Conservation (phyloP, 2,113 vertebrate genomes). For the Platichthys stellatus region DNA sequence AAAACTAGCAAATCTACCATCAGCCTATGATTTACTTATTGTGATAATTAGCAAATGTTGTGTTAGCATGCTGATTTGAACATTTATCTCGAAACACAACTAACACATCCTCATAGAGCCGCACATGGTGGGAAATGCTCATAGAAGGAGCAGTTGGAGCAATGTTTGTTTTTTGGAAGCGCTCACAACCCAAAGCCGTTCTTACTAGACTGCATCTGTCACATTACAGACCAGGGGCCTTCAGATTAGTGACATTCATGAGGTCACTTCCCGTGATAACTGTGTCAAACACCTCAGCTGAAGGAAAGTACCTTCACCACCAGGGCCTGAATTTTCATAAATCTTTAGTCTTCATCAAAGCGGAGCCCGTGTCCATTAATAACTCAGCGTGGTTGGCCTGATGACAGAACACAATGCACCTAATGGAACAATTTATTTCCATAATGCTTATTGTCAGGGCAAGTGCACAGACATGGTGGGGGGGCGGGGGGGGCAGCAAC, state of each 20-base stretch:
- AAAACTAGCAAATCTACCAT: not conserved
- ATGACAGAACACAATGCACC: constrained; percentile 74
- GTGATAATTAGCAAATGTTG: not conserved
- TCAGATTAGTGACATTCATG: constrained; percentile 22
- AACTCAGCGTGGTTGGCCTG: constrained; percentile 58
- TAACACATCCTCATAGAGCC: not conserved
- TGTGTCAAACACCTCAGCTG: constrained; percentile 7
- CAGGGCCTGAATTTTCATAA: constrained; percentile 68
- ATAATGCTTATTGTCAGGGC: constrained; percentile 74
- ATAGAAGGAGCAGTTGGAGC: not conserved
- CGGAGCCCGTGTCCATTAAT: constrained; percentile 71
- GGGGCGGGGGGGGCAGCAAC: not conserved
- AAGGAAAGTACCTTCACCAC: constrained; percentile 20
- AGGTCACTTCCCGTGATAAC: constrained; percentile 8
- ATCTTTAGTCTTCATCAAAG: constrained; percentile 78
- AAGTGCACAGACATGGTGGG: constrained; percentile 7
- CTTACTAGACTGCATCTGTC: not conserved
- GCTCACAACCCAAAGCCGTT: not conserved
- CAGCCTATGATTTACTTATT: not conserved
- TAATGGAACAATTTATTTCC: constrained; percentile 83
- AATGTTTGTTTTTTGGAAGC: not conserved
- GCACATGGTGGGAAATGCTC: not conserved
- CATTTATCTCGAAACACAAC: too few relatives aligned
- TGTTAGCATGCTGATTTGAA: not conserved
- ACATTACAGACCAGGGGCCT: not conserved